A percentile compares a stretch with the other conserved stretches of the same genome.
These are phyloP conservation scores for Leptatherina wallacei DNA, from an alignment of 2,797 vertebrate species.

Conservation along the genomic window DNA sequence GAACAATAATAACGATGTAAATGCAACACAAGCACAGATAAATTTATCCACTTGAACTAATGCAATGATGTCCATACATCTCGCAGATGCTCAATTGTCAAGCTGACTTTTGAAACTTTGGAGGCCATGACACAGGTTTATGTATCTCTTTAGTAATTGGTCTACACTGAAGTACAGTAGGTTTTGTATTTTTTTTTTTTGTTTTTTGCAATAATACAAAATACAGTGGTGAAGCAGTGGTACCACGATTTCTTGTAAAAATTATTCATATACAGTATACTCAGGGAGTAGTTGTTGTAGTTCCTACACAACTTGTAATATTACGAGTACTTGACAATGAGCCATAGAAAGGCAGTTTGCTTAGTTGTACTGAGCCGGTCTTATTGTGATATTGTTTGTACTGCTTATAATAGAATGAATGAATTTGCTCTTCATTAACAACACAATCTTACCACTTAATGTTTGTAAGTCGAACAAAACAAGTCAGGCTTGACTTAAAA, in stretches of 20 bases:
- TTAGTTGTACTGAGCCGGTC: neutral
- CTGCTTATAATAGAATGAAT: neutral
- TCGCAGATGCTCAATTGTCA: too few species aligned
- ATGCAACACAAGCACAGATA: too few species aligned
- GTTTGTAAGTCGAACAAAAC: neutral
- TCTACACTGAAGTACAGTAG: too few species aligned
- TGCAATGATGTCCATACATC: neutral
- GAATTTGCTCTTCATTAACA: neutral
- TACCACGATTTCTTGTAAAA: neutral
- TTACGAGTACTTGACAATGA: neutral
- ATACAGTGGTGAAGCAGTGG: neutral
- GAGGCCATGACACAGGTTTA: too few species aligned
- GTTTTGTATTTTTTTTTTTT: neutral
- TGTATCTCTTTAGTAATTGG: too few species aligned
- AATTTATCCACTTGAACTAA: neutral
- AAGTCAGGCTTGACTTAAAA: neutral
- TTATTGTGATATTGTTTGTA: neutral
- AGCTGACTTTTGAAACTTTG: too few species aligned
- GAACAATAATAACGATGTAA: conserved; percentile 16
- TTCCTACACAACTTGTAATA: neutral
- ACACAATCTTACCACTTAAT: neutral
- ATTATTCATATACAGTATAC: neutral
- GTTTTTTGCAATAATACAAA: neutral
- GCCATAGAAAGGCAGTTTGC: neutral
- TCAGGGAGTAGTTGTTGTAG: neutral